phyloP scores from a whole-genome alignment of 2,113 vertebrate species.

The Todiramphus saurophagus region DNA sequence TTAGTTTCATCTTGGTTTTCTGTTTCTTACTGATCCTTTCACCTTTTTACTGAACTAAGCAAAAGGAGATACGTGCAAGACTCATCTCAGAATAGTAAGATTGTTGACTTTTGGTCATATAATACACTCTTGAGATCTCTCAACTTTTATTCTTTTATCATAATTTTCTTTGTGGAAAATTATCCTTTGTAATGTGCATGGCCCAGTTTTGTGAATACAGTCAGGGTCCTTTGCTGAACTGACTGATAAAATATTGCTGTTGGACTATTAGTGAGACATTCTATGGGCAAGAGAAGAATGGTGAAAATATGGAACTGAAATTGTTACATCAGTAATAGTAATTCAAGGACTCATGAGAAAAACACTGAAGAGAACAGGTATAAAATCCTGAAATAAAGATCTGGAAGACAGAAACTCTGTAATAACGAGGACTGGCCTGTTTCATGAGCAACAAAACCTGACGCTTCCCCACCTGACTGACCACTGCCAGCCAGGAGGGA shows the following conservation, averaged over 20 bases:
- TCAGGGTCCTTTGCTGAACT: not conserved
- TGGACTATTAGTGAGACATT: not conserved
- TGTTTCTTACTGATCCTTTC: not conserved
- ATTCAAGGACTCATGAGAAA: not conserved
- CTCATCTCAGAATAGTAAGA: not conserved
- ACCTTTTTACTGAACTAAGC: not conserved
- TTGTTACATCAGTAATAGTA: not conserved
- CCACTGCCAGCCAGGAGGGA: not conserved
- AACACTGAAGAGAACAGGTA: fast-evolving
- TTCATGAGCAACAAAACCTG: not conserved
- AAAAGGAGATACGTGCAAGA: not conserved
- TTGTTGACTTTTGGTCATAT: not conserved
- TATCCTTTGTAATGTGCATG: not conserved
- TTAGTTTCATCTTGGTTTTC: not conserved
- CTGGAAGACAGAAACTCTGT: not conserved
- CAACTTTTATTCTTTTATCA: not conserved
- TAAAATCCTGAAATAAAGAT: not conserved
- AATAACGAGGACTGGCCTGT: not conserved
- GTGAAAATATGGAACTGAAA: not conserved
- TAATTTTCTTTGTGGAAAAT: not conserved
- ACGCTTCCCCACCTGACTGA: not conserved
- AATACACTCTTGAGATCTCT: not conserved
- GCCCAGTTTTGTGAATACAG: not conserved
- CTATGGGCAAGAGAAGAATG: not conserved
- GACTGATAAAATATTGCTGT: not conserved